Evolutionary conservation across 2,797 vertebrate genomes (phyloP), one percentile per base, ranked within the genome.

Genomic region (Enteromius unitaeniatus): DNA sequence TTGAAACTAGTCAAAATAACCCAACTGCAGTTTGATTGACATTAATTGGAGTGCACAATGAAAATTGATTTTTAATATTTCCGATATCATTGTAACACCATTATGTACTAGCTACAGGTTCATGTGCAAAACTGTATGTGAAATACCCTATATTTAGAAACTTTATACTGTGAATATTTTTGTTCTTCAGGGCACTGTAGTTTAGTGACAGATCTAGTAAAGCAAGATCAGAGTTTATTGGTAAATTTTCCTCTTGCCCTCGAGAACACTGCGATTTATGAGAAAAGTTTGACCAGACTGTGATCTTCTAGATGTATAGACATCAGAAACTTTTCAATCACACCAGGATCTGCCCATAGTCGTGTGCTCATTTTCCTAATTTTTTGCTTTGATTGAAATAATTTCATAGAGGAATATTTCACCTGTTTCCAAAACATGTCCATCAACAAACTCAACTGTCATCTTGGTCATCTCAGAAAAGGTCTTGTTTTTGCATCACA

Each of bases 401-500:
- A 73, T 49, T 74, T 73, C 19, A 74, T 74, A 8, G 6, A 51
- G 8, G 9, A 37, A 72, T 45, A 45, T 74, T 45, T 47, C 5
- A 37, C 8, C 19, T 31, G 17, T 60, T 70, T 51, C 51, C 53
- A 21, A 74, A 81, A 81, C 53, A 49, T 19, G 17, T 64, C 14
- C 4, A 0, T 67, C 72, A 53, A 15, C 72, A 76, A 75, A 82
- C 45, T 28, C 11, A 42, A 47, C 11, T 34, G 47, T 81, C 40
- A 70, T 37, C 53, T 37, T 2, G 42, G 26, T 23, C 31, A n/a
- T 78, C 37, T 40, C 53, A 13, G 45, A 62, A 79, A 23, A 23
- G 10, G 45, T 34, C 23, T 72, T 60, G 65, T 77, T 84, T 77
- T 76, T 85, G 81, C 81, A 19, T 85, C 90, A 87, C 86, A 60